Conservation (phyloP, 2,888 invertebrate species). For the Amiota minor region DNA sequence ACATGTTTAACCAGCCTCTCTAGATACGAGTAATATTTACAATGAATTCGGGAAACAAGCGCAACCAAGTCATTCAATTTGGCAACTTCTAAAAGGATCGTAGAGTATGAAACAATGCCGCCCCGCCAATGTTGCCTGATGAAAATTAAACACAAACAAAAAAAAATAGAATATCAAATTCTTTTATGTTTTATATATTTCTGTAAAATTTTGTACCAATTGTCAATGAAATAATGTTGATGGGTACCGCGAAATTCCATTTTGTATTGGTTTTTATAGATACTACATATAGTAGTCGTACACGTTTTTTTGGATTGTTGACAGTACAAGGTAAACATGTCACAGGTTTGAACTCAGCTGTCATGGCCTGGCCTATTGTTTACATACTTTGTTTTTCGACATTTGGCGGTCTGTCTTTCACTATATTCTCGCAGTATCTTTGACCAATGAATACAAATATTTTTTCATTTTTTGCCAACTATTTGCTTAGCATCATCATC, state of each 20-base stretch:
- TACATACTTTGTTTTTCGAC: constrained; percentile 1
- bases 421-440: too few relatives aligned
- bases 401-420: neutral
- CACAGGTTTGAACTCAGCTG: neutral
- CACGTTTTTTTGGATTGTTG: too few relatives aligned
- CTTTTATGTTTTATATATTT: neutral
- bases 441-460: constrained; percentile 11
- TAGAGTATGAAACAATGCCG: too few relatives aligned
- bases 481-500: neutral
- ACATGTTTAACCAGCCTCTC: constrained; percentile 15
- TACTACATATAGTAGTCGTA: too few relatives aligned
- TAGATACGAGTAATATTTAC: too few relatives aligned
- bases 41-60: too few relatives aligned
- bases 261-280: too few relatives aligned
- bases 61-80: too few relatives aligned
- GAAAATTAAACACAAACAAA: too few relatives aligned
- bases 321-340: constrained; percentile 9
- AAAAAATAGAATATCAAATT: neutral
- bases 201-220: neutral
- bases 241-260: too few relatives aligned
- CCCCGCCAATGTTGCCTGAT: too few relatives aligned
- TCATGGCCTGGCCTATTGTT: neutral
- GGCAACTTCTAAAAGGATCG: too few relatives aligned
- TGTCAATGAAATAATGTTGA: constrained; percentile 7
- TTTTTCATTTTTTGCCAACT: neutral